These are phyloP conservation scores for Cephus sareptanus DNA, from an alignment of 2,888 invertebrate genomes.

Conservation along the genomic window DNA sequence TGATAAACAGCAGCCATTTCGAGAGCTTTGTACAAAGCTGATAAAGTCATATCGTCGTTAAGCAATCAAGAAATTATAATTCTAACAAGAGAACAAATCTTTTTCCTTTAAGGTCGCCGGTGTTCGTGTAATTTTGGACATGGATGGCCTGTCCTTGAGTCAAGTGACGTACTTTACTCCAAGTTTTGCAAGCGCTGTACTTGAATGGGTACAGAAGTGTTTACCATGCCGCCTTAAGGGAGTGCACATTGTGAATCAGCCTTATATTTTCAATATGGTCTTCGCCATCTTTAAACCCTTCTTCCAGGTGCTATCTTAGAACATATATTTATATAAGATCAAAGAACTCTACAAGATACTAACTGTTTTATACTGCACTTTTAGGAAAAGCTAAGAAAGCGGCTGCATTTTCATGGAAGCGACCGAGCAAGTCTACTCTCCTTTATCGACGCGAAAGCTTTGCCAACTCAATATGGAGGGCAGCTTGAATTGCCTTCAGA, in stretches of 20 bases:
- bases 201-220: constrained; percentile 85
- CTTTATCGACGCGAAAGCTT: constrained; percentile 70
- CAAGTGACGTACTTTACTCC: constrained; percentile 84
- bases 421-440: constrained; percentile 72
- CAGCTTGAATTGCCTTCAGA: constrained; percentile 73
- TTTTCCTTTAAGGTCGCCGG: constrained; percentile 70
- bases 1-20: background rate
- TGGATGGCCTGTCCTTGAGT: constrained; percentile 78
- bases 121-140: constrained; percentile 78
- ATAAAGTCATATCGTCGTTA: background rate
- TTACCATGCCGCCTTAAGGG: constrained; percentile 86
- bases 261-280: constrained; percentile 86
- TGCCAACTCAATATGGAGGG: constrained; percentile 78
- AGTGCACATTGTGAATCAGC: constrained; percentile 90
- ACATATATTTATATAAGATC: background rate
- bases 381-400: constrained; percentile 81
- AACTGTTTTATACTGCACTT: constrained; percentile 1
- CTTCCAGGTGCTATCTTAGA: constrained; percentile 62
- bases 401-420: constrained; percentile 81
- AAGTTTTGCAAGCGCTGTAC: constrained; percentile 76
- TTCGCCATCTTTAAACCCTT: constrained; percentile 91
- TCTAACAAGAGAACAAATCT: background rate
- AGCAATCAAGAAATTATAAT: background rate
- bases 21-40: background rate
- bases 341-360: background rate